Base-by-base conservation (phyloP, 1,140 invertebrate genomes). In the Atta colombica region DNA sequence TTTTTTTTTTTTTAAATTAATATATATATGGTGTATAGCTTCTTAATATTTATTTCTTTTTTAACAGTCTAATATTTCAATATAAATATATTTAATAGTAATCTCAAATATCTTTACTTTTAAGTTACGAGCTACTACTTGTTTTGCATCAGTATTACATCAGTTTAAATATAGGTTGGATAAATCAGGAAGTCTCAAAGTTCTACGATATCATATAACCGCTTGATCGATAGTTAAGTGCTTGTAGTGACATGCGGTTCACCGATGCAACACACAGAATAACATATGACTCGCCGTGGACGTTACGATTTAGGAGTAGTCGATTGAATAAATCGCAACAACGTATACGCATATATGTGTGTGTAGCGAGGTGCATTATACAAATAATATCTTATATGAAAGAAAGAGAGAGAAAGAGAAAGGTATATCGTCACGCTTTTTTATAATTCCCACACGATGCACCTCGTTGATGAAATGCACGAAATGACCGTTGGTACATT, bases 161-260 rank as follows among this genome's bases (percentile, higher is more conserved):
- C 5, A 49, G 4, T 6, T 35, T 39, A 16, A 81, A 71, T 58
- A 49, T 16, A 3, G 5, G 14, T 21, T 28, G 28, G 49, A 55
- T 74, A 84, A 74, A 74, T 28, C 14, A 25, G 8, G 39, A 89
- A 87, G n/a, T 25, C 60, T 49, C 53, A 25, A 86, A 77, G 63
- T 51, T 77, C 5, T 18, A 21, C 25, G 31, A 71, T 86, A 89
- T 89, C 74, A 14, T 68, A 65, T 81, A 61, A 31, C 75, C 49
- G 82, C 72, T 82, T 89, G 84, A 89, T 89, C 87, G 87, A 89
- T 86, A 89, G 55, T 55, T 63, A 75, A 80, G 31, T 71, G 18
- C 49, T 66, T n/a, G 53, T 72, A 55, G 77, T 63, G 88, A 81
- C 69, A 77, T 75, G 63, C 28, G 61, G 63, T 77, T 89, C 75